phyloP scores from a whole-genome alignment of 2,888 invertebrate species.

The Leptopilina syphax region DNA sequence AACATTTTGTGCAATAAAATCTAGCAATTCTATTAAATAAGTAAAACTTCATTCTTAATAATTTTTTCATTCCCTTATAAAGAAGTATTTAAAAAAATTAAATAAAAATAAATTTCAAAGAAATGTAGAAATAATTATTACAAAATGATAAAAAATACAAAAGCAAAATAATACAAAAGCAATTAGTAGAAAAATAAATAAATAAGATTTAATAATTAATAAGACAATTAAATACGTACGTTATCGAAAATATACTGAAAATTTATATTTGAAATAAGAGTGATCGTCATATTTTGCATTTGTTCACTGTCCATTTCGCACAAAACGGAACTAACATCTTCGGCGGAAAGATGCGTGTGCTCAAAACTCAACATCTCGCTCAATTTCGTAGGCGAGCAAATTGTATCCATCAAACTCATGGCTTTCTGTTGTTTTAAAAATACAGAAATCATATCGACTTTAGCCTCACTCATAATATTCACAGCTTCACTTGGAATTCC shows the following conservation, averaged over 20 bases:
- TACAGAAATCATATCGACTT: constrained; percentile 71
- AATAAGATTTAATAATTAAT: neutral
- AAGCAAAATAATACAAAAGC: too few relatives aligned
- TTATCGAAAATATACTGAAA: constrained; percentile 71
- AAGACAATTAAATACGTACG: constrained; percentile 51
- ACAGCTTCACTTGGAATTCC: constrained; percentile 62
- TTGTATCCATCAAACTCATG: constrained; percentile 66
- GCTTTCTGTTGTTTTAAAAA: constrained; percentile 67
- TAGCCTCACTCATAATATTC: constrained; percentile 62
- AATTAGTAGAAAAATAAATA: too few relatives aligned
- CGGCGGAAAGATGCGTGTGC: constrained; percentile 58
- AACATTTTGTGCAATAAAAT: too few relatives aligned
- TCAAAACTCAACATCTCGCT: constrained; percentile 67
- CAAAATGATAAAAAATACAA: too few relatives aligned
- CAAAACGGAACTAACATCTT: constrained; percentile 76
- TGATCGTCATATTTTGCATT: constrained; percentile 75
- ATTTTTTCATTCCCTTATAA: too few relatives aligned
- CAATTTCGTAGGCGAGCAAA: constrained; percentile 70
- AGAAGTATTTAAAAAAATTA: neutral
- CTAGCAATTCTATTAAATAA: too few relatives aligned
- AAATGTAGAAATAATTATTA: too few relatives aligned
- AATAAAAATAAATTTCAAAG: neutral
- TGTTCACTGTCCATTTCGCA: constrained; percentile 76
- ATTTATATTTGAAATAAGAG: constrained; percentile 77
- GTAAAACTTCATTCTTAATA: too few relatives aligned